These are phyloP conservation scores for Sinodicranocentrus sp. DNA, from an alignment of 2,888 invertebrate species.

Conservation along the genomic window DNA sequence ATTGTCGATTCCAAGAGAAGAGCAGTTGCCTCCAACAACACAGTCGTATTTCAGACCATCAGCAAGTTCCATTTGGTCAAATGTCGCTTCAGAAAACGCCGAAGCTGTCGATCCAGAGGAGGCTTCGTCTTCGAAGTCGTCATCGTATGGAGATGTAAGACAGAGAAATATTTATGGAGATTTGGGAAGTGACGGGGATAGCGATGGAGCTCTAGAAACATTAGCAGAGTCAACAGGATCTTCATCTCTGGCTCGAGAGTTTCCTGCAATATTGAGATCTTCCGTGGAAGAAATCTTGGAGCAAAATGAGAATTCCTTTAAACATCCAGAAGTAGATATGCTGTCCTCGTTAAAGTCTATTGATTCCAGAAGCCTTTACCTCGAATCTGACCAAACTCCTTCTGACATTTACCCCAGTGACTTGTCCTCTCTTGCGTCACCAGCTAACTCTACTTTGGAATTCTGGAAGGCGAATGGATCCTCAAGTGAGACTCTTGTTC, in stretches of 20 bases:
- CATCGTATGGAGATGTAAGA: conserved; percentile 10
- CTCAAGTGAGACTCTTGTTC: background rate
- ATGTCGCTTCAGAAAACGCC: conserved; percentile 43
- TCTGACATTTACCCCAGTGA: background rate
- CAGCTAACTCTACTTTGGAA: background rate
- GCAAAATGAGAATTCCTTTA: background rate
- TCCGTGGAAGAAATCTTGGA: conserved; percentile 12
- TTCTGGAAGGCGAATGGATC: background rate
- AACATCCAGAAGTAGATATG: background rate
- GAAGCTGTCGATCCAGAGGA: background rate
- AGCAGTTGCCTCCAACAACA: background rate
- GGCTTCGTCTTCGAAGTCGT: background rate
- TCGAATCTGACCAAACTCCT: conserved; percentile 18
- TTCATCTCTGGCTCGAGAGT: background rate
- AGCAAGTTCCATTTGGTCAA: conserved; percentile 44
- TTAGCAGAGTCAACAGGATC: conserved; percentile 15
- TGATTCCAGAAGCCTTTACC: background rate
- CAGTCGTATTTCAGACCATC: conserved; percentile 4
- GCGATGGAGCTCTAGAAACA: conserved; percentile 27
- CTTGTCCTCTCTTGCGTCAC: background rate
- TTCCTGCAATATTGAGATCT: background rate
- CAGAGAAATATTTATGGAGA: conserved; percentile 33
- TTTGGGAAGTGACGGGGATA: conserved; percentile 39
- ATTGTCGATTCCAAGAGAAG: conserved; percentile 14
- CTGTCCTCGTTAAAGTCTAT: no score